A percentile compares a stretch with the other conserved stretches of the same genome.
Conservation (phyloP, 2,113 vertebrate species). For the Eonycteris spelaea region DNA sequence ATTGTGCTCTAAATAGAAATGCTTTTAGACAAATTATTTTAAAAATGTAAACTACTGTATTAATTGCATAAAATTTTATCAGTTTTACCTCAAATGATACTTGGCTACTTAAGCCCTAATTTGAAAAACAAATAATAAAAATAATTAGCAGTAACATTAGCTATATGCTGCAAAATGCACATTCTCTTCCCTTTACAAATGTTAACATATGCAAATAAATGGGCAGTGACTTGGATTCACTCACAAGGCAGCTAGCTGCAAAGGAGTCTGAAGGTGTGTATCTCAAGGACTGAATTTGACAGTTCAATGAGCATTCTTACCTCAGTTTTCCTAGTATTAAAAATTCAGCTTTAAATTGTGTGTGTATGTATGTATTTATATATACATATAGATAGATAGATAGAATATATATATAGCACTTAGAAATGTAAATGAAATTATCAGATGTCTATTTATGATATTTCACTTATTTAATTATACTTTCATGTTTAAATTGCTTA, state of each 20-base stretch:
- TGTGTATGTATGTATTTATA: background rate
- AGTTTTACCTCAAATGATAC: background rate
- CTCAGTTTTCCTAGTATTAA: background rate
- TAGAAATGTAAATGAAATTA: background rate
- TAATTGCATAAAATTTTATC: background rate
- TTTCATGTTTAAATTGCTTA: background rate
- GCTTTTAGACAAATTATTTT: background rate
- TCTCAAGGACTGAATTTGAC: background rate
- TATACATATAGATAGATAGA: background rate
- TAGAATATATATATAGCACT: background rate
- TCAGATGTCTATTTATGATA: background rate
- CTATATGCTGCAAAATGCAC: background rate
- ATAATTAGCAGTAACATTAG: background rate
- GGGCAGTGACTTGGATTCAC: background rate
- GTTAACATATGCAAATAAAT: background rate
- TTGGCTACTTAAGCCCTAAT: background rate
- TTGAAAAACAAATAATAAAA: slow-evolving; percentile 11
- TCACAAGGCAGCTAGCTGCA: background rate
- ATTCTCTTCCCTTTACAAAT: background rate
- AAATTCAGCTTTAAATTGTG: background rate
- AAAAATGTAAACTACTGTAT: background rate
- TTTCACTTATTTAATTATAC: background rate
- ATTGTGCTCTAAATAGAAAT: background rate
- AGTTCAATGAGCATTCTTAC: background rate
- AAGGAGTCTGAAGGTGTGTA: background rate